phyloP scores from a whole-genome alignment of 2,797 vertebrate species.

The Sternarchorhynchus goeldii region DNA sequence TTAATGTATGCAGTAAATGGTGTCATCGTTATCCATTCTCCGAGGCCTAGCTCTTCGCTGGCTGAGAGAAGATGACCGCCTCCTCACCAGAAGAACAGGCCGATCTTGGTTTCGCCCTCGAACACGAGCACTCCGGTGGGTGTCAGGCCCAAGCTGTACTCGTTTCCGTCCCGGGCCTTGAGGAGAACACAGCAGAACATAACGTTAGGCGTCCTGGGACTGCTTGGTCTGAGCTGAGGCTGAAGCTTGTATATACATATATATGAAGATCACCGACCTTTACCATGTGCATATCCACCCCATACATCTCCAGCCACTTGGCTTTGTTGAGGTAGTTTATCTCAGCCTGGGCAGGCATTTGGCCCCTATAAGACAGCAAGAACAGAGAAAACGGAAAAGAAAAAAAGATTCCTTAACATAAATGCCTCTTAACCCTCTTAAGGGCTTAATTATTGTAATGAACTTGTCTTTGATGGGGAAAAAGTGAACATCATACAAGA shows the following conservation, averaged over 20 bases:
- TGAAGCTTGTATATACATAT: too few relatives aligned
- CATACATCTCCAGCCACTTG: conserved; percentile 99
- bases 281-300: conserved; percentile 98
- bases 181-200: conserved; percentile 20
- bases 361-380: conserved; percentile 77
- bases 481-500: too few relatives aligned
- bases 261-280: conserved; percentile 77
- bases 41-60: too few relatives aligned
- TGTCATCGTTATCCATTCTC: too few relatives aligned
- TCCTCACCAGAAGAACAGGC: conserved; percentile 95
- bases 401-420: neutral
- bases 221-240: neutral
- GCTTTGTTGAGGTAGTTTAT: conserved; percentile 99
- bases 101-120: conserved; percentile 97
- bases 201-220: conserved; percentile 2
- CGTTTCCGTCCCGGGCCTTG: conserved; percentile 96
- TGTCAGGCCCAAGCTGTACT: conserved; percentile 95
- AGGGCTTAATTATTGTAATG: too few relatives aligned
- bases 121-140: conserved; percentile 98
- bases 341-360: conserved; percentile 94
- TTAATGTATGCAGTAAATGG: too few relatives aligned
- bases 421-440: too few relatives aligned
- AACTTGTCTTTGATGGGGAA: too few relatives aligned
- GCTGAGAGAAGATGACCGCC: neutral
- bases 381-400: too few relatives aligned